Percentiles rank a stretch among this genome's conserved stretches.
Conservation (phyloP, 2,113 vertebrate genomes). For the Sinocyclocheilus anophthalmus region DNA sequence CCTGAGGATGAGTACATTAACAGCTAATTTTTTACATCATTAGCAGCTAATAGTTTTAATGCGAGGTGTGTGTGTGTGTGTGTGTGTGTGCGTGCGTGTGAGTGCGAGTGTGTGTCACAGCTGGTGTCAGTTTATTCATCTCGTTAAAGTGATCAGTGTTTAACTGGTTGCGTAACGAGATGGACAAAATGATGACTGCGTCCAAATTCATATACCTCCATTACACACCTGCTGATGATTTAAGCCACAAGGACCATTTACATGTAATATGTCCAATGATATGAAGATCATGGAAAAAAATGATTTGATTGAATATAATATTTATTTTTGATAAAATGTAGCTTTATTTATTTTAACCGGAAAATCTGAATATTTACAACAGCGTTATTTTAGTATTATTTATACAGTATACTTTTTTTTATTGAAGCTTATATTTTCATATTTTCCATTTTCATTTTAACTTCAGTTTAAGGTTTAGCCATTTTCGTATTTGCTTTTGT, state of each 20-base stretch:
- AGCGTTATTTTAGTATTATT: not conserved
- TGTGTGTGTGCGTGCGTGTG: not conserved
- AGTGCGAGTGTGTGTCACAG: not conserved
- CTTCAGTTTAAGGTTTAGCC: not conserved
- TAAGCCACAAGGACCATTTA: not conserved
- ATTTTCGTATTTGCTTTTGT: not conserved
- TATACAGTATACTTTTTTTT: not conserved
- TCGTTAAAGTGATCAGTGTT: not conserved
- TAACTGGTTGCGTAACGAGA: not conserved
- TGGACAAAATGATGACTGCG: not conserved
- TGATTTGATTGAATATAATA: not conserved
- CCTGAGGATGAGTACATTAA: too few species aligned
- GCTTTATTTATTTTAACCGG: not conserved
- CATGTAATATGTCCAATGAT: not conserved
- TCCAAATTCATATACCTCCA: not conserved
- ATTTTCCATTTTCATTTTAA: not conserved
- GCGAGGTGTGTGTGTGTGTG: too few species aligned
- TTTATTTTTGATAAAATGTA: not conserved
- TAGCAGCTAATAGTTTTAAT: too few species aligned
- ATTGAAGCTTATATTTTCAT: not conserved
- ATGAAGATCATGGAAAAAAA: not conserved
- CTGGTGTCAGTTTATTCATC: not conserved
- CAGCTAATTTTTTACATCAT: too few species aligned
- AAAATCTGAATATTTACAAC: not conserved
- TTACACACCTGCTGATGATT: not conserved